Conservation (phyloP, 2,113 vertebrate species). For the Anolis sagrei region DNA sequence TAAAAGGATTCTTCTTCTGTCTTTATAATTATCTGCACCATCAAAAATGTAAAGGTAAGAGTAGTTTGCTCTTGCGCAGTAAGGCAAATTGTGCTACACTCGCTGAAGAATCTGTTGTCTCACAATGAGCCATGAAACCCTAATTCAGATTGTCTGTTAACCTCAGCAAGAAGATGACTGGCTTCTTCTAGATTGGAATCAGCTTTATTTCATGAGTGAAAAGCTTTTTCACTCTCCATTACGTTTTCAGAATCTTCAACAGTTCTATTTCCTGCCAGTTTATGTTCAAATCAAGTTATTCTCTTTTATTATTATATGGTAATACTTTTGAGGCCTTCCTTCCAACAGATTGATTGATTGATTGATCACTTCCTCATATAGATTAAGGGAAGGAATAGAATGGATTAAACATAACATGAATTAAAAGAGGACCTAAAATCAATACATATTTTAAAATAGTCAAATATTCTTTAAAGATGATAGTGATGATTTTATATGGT, state of each 20-base stretch:
- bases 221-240: background rate
- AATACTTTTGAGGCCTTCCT: background rate
- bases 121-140: background rate
- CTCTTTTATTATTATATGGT: background rate
- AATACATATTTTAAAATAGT: no score
- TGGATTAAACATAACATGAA: no score
- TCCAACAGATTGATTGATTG: background rate
- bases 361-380: no score
- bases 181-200: background rate
- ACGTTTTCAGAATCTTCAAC: background rate
- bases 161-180: background rate
- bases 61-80: background rate
- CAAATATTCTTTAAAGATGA: no score
- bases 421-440: no score
- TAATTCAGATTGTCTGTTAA: background rate
- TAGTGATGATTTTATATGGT: background rate
- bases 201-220: background rate
- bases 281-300: background rate
- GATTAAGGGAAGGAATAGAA: no score
- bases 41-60: background rate
- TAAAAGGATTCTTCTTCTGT: background rate
- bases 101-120: background rate
- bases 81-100: no score
- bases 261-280: background rate
- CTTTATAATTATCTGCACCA: conserved; percentile 1